A percentile compares a stretch with the other conserved stretches of the same genome.
phyloP scores from a whole-genome alignment of 2,888 invertebrate genomes.

The Rugalucina vietnamica region DNA sequence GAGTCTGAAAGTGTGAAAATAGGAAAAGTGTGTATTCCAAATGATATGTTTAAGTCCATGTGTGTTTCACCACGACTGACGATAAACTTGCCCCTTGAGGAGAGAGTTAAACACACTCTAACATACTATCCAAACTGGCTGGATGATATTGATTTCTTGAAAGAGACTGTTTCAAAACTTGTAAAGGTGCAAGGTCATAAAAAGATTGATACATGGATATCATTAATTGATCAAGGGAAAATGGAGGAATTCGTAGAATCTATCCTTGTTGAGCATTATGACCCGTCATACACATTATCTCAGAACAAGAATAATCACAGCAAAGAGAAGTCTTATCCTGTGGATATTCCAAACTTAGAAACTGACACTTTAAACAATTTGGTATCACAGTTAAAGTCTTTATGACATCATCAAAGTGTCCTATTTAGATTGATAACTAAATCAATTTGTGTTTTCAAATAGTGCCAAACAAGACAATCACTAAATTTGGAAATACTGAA shows the following conservation, averaged over 20 bases:
- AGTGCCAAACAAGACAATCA: no score
- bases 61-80: constrained; percentile 57
- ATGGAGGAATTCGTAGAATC: constrained; percentile 70
- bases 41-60: constrained; percentile 57
- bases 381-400: background rate
- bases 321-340: constrained; percentile 7
- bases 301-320: constrained; percentile 67
- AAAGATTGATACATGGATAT: constrained; percentile 61
- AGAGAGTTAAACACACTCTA: constrained; percentile 69
- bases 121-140: constrained; percentile 68
- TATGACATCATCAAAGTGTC: no score
- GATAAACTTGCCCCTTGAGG: constrained; percentile 64
- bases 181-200: constrained; percentile 55
- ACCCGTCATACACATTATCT: constrained; percentile 65
- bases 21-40: constrained; percentile 63
- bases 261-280: constrained; percentile 70
- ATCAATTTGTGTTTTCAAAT: no score
- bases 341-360: constrained; percentile 47
- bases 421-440: no score
- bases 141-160: constrained; percentile 58
- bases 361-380: constrained; percentile 35
- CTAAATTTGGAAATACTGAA: no score
- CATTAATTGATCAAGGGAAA: constrained; percentile 54
- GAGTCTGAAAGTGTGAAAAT: constrained; percentile 74
- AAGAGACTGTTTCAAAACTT: constrained; percentile 52